phyloP scores from a whole-genome alignment of 2,888 invertebrate genomes.

The Drosophila dives region DNA sequence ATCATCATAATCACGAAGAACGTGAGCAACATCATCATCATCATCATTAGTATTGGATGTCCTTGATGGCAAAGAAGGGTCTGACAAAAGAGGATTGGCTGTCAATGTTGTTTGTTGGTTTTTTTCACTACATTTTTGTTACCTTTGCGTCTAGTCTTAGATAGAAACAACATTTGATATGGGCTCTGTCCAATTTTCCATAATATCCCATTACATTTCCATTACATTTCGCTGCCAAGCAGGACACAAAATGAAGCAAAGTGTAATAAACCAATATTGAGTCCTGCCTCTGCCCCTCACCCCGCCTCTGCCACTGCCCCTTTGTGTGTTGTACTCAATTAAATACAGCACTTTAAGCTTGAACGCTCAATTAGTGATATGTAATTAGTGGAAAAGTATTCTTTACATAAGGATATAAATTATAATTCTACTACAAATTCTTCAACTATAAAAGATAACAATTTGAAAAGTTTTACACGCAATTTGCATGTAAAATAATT shows the following conservation, averaged over 20 bases:
- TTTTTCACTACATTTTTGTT: background rate
- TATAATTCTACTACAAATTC: background rate
- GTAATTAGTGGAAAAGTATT: background rate
- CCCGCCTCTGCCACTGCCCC: too few relatives aligned
- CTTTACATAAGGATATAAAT: background rate
- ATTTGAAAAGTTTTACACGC: background rate
- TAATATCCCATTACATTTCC: slow-evolving; percentile 30
- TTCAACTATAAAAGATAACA: background rate
- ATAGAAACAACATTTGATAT: slow-evolving; percentile 6
- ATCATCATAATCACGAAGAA: slow-evolving; percentile 1
- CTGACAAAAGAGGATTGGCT: slow-evolving; percentile 7
- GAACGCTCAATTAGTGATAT: slow-evolving; percentile 1
- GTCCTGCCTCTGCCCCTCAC: background rate
- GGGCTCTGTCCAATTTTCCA: slow-evolving; percentile 8
- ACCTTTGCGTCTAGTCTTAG: slow-evolving; percentile 18
- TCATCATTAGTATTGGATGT: slow-evolving; percentile 26
- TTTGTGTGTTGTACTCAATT: background rate
- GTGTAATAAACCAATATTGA: slow-evolving; percentile 1
- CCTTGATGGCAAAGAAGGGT: slow-evolving; percentile 15
- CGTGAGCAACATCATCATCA: slow-evolving; percentile 1
- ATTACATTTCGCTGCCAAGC: slow-evolving; percentile 7
- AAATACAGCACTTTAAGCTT: background rate
- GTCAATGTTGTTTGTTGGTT: slow-evolving; percentile 28
- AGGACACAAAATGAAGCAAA: background rate
- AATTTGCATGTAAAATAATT: background rate